Evolutionary conservation across 2,888 invertebrate genomes (phyloP), one percentile per base, ranked within the genome.

Genomic region (Phengaris arion): DNA sequence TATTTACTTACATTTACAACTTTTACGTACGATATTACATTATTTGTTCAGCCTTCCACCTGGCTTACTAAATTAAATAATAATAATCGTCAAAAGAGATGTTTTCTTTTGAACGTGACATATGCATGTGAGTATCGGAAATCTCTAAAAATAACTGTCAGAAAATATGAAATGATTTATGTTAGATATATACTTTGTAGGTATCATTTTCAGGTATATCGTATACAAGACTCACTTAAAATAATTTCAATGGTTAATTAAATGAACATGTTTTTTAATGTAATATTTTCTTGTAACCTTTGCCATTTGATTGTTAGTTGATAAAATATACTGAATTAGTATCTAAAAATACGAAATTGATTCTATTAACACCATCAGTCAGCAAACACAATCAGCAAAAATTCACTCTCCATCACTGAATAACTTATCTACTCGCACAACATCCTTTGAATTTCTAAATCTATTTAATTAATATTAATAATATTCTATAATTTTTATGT

Each of bases 1-100:
- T 64, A 35, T 64, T 64, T 64, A 22, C 35, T 64, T 64, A 59
- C 15, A 59, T 59, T 59, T 59, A 64, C 22, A 35, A 64, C 64
- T 64, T 64, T 64, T 64, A 64, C 35, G 35, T 64, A 35, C 22
- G 59, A 59, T 45, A 35, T 64, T 64, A 35, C 6, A 64, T 35
- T 64, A 64, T 64, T 35, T 64, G 64, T 64, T 12, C 12, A 64
- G 35, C 64, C 35, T 64, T 64, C 35, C 8, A 12, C 64, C 12
- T 13, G 64, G 35, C 12, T 64, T 12, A 45, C 64, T 64, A 12
- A 64, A 64, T 64, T 12, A 64, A 64, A 64, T 64, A 64, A 6
- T 13, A 64, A 12, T 13, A 64, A 45, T 64, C 64, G 64, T 64
- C 64, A 64, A 35, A 52, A 12, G 64, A 64, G 2, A 64, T 64